Evolutionary conservation across 2,888 invertebrate genomes (phyloP), one percentile per base, ranked within the genome.

Genomic region (Troides oblongomaculatus): DNA sequence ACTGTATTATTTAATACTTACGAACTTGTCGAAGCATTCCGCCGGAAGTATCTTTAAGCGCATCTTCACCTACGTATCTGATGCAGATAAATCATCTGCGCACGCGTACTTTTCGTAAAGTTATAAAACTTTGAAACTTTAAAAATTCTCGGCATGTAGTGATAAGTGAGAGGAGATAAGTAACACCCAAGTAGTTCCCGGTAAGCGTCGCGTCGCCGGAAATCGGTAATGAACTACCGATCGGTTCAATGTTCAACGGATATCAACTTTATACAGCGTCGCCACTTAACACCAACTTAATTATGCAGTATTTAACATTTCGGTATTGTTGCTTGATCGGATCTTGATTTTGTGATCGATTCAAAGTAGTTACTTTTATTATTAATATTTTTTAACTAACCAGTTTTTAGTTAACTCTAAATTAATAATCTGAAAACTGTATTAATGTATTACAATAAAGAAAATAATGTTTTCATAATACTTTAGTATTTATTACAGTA

Each of bases 191-290:
- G 69, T 62, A 50, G 69, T 66, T 66, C 69, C 62, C 62, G 66
- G 62, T 70, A 66, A 50, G 59, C 59, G 50, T 30, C 46, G 25
- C 66, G 58, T 59, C 69, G 69, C 69, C 69, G 69, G 69, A 70
- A 70, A 70, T 70, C 69, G 62, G 69, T 70, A 70, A 70, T 70
- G 69, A 70, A 66, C 46, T 43, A 62, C 62, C 66, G 58, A 70
- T 70, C 66, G 21, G 30, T 58, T 46, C 23, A 39, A 64, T 25
- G 68, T 25, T 66, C 57, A 62, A 62, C 69, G 69, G 69, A 70
- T 70, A 70, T 66, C 69, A 65, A 66, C 66, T 66, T 56, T 56
- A 68, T 69, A 50, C 65, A 57, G 62, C 62, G 61, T 36, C 46
- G 43, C 64, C 61, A 64, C 69, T 69, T 69, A 69, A 65, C 66